Base-by-base conservation (phyloP, 2,113 vertebrate genomes). In the Paramisgurnus dabryanus region DNA sequence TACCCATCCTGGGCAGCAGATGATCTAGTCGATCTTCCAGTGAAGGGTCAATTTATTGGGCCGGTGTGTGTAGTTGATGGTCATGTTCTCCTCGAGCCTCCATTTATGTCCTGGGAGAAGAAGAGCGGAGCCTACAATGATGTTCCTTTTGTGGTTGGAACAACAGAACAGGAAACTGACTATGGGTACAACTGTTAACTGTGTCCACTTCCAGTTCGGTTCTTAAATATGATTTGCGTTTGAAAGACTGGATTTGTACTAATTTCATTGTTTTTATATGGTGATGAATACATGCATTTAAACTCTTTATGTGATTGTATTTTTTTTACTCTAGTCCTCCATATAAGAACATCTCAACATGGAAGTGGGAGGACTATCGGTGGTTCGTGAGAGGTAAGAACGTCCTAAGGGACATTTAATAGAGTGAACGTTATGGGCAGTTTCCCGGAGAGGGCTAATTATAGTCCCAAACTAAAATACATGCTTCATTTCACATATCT, bases 331-430 rank as follows among this genome's bases (percentile, higher is more conserved):
- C 79, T 68, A 93, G 91, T 50, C 93, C 93, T 3, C 18, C 53
- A 0, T 76, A 70, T 74, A 5, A 17, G 2, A 95, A 94, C 86
- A 91, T 94, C 63, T 92, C 93, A 1, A 4, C 0, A 18, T 95
- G 94, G 94, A 91, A 84, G 7, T 93, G 90, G 90, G 88, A 10
- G 0, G 92, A 95, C 86, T 93, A 93, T 72, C 4, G 1, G 0
- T 93, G 92, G 93, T 90, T 92, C 67, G 92, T 95, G 0, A 92
- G 73, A 81, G 88, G 94, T 95, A 87, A 87, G 79, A 39, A 4
- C 0, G 3, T 50, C 34, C 0, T 4, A 22, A 15, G 6, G 15
- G 17, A 74, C 34, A 55, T 71, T n/a, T 70, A 0, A 43, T 60
- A 7, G 43, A 45, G 8, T 6, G 10, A 13, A 57, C 18, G 5